Evolutionary conservation across 2,888 invertebrate genomes (phyloP).

Genomic region (Spodoptera exigua): DNA sequence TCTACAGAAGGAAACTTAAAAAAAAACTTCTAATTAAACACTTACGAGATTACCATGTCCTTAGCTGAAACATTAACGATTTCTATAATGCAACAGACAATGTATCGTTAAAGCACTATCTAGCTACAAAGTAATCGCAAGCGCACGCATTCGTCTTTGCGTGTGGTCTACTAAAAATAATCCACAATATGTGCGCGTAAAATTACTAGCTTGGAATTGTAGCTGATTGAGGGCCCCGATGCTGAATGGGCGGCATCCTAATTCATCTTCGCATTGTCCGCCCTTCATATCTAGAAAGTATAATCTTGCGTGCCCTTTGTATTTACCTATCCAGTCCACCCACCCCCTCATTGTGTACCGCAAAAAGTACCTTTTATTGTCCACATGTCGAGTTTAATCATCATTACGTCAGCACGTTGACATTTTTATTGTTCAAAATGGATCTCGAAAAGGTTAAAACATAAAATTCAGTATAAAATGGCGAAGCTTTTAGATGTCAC

Average conservation of each 20-base stretch:
- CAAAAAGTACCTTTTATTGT: slow-evolving; percentile 23
- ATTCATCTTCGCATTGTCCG: slow-evolving; percentile 28
- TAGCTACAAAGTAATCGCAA: slow-evolving; percentile 41
- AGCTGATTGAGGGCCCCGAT: slow-evolving; percentile 26
- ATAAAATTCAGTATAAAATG: slow-evolving; percentile 10
- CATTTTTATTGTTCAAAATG: slow-evolving; percentile 24
- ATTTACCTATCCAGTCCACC: neutral
- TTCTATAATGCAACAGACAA: slow-evolving; percentile 35
- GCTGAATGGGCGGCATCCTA: slow-evolving; percentile 33
- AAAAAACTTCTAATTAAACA: neutral
- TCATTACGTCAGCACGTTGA: slow-evolving; percentile 23
- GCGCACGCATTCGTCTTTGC: slow-evolving; percentile 30
- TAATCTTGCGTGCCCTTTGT: slow-evolving; percentile 32
- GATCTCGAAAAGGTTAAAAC: slow-evolving; percentile 11
- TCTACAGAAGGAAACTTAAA: too few species aligned
- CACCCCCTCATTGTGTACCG: neutral
- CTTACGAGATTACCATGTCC: slow-evolving; percentile 11
- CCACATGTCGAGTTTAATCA: slow-evolving; percentile 41
- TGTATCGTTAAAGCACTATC: slow-evolving; percentile 46
- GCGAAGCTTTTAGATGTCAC: slow-evolving; percentile 7
- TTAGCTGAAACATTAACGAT: slow-evolving; percentile 21
- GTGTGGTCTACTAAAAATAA: slow-evolving; percentile 53
- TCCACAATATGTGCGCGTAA: slow-evolving; percentile 24
- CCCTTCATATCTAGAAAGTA: slow-evolving; percentile 38
- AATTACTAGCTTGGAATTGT: slow-evolving; percentile 33